Evolutionary conservation across 1,140 invertebrate species (phyloP), one percentile per base, ranked within the genome.

Genomic region (Diachasma alloeum): DNA sequence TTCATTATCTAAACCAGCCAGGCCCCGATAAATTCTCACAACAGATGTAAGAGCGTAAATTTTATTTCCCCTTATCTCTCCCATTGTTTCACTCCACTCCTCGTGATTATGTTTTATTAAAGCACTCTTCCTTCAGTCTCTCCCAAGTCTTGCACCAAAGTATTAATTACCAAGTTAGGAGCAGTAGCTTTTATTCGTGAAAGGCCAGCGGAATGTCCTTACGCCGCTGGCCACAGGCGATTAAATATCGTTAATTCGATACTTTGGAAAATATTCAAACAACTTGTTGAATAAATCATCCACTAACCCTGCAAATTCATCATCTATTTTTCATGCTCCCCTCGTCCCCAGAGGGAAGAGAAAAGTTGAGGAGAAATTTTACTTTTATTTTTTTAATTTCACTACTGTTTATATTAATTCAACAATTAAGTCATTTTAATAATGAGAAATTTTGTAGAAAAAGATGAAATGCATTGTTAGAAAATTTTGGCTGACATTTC

Each of bases 151-250:
- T 69, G 75, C 53, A 73, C 73, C 67, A 26, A 69, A 59, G 44
- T 78, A 78, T 81, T 80, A 78, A 81, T 80, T 80, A 72, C 72
- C 71, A 74, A 81, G 56, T 75, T 79, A 56, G 66, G 11, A 73
- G 70, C 71, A 76, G 70, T 74, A 67, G 22, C 73, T 76, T 76
- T 76, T 68, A 74, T 72, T 70, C 48, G 48, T 17, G n/a, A 17
- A 22, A 69, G 79, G 44, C 74, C 56, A 42, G 66, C 36, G 26
- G 56, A 36, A 39, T 66, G 46, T 24, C 17, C 46, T 17, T 19
- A 73, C 59, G 9, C 72, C 48, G 46, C 67, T 13, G 74, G 46
- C 24, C 44, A 37, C 67, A 70, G 67, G 70, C 67, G 66, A 70
- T 46, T 76, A 70, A 70, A 70, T 59, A 70, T 69, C 71, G 67